These are phyloP conservation scores for Cygnus atratus DNA, from an alignment of 2,113 vertebrate genomes.

Conservation along the genomic window DNA sequence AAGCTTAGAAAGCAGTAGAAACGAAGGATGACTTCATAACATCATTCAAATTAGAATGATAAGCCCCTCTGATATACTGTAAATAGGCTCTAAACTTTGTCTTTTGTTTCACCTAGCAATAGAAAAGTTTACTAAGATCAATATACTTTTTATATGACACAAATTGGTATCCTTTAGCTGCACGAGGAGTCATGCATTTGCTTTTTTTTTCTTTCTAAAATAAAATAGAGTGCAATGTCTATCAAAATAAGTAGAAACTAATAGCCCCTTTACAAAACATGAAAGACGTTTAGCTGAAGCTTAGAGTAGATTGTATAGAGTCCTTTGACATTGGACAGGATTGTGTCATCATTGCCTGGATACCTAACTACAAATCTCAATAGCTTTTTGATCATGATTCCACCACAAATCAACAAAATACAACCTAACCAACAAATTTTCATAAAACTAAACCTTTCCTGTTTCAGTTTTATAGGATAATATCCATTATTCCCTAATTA, in stretches of 20 bases:
- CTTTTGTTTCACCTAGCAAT: not conserved
- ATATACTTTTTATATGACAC: not conserved
- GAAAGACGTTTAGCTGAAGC: not conserved
- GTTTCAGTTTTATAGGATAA: not conserved
- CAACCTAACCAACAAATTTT: not conserved
- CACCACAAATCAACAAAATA: not conserved
- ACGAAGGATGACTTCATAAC: not conserved
- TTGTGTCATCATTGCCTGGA: no score
- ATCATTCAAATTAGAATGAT: no score
- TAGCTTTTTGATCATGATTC: not conserved
- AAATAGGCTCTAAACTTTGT: not conserved
- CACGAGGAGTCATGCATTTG: not conserved
- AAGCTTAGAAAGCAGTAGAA: not conserved
- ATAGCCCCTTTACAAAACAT: not conserved
- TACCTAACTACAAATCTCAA: not conserved
- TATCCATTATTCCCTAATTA: not conserved
- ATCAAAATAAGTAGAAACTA: not conserved
- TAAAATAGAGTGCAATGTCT: not conserved
- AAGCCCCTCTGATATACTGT: not conserved
- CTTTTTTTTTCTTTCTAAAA: not conserved
- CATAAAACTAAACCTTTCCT: not conserved
- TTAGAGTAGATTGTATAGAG: not conserved
- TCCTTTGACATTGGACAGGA: not conserved
- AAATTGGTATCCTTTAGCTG: not conserved
- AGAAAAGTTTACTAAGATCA: not conserved